Percentiles rank a stretch among this genome's conserved stretches.
phyloP scores from a whole-genome alignment of 2,113 vertebrate genomes.

The Gyps fulvus region DNA sequence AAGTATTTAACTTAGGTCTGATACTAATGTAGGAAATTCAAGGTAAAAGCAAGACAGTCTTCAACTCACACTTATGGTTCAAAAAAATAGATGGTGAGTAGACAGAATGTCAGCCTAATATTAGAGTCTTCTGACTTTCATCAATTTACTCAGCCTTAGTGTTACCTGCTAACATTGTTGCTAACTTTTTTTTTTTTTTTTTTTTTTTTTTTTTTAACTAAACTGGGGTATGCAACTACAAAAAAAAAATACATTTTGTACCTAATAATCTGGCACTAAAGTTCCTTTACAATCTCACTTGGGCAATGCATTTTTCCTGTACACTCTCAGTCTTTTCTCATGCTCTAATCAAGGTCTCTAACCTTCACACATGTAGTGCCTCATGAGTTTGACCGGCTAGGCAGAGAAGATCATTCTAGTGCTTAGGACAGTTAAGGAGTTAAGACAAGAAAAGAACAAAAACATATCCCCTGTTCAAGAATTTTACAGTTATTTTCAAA shows the following conservation, averaged over 20 bases:
- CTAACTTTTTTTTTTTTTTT: not conserved
- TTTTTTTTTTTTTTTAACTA: not conserved
- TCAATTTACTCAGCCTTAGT: not conserved
- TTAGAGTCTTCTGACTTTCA: not conserved
- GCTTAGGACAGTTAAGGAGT: not conserved
- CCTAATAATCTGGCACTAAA: not conserved
- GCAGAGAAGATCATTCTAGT: conserved; percentile 54
- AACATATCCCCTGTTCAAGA: conserved; percentile 6
- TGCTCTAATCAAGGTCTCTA: conserved; percentile 30
- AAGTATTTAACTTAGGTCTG: conserved; percentile 17
- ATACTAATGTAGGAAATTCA: conserved; percentile 23
- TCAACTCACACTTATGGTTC: conserved; percentile 22
- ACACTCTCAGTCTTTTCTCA: conserved; percentile 40
- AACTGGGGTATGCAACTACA: not conserved
- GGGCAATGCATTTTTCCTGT: conserved; percentile 20
- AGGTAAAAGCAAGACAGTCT: conserved; percentile 41
- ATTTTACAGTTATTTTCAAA: conserved; percentile 12
- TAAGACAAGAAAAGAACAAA: conserved; percentile 38
- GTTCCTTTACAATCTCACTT: conserved; percentile 3
- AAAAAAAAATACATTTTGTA: not conserved
- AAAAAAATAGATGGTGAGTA: conserved; percentile 35
- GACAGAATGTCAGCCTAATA: conserved; percentile 25
- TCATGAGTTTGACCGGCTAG: conserved; percentile 47
- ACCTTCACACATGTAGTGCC: conserved; percentile 24
- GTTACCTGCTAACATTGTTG: not conserved